phyloP scores from a whole-genome alignment of 2,888 invertebrate species.

The Latrodectus elegans region DNA sequence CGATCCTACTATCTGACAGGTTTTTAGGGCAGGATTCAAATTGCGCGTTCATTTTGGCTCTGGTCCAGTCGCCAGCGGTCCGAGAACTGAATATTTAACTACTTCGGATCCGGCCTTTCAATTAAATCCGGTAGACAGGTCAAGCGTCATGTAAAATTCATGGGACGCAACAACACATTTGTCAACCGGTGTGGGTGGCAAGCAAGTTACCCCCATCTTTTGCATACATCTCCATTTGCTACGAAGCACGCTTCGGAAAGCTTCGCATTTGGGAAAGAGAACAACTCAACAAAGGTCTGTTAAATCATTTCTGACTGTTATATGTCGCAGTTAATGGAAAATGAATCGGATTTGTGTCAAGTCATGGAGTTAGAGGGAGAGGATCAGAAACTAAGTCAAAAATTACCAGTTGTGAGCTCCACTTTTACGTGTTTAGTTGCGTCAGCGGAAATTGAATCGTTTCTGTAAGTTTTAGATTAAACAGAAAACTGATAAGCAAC shows the following conservation, averaged over 20 bases:
- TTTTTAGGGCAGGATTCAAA: not conserved
- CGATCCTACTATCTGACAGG: not conserved
- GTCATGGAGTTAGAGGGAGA: not conserved
- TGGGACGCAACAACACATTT: conserved; percentile 32
- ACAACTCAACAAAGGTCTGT: not conserved
- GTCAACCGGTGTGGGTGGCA: conserved; percentile 8
- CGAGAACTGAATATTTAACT: conserved; percentile 48
- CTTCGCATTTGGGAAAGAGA: conserved; percentile 15
- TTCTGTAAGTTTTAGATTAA: too few relatives aligned
- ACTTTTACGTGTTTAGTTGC: not conserved
- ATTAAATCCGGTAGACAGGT: conserved; percentile 53
- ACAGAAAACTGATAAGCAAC: too few relatives aligned
- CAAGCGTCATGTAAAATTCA: conserved; percentile 49
- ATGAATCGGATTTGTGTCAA: conserved; percentile 18
- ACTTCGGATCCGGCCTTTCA: conserved; percentile 42
- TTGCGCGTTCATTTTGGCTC: conserved; percentile 7
- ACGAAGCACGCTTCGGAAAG: not conserved
- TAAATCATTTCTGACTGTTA: conserved; percentile 41
- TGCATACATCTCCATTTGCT: conserved; percentile 38
- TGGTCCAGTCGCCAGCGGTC: conserved; percentile 8
- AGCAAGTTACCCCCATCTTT: conserved; percentile 9
- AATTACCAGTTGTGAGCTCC: not conserved
- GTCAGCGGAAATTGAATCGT: not conserved
- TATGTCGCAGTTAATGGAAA: conserved; percentile 41
- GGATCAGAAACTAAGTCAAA: not conserved